Base-by-base conservation (phyloP, 2,888 invertebrate genomes). In the Isoperla grammatica region DNA sequence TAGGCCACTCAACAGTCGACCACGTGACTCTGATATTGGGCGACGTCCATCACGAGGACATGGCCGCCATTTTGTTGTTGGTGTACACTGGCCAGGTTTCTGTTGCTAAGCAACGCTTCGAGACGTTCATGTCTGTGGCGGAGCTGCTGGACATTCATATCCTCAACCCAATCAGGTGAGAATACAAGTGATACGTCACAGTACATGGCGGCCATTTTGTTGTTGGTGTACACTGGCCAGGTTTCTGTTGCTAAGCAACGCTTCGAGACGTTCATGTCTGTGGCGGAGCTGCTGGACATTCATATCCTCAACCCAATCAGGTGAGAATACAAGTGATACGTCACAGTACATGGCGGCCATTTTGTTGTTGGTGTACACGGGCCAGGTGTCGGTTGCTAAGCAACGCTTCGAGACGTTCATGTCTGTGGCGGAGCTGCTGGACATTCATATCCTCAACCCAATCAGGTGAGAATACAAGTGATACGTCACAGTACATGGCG, bases 141-240 rank as follows among this genome's bases (percentile, higher is more conserved):
- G 74, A 11, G 29, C 49, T 29, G n/a, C 49, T 48, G 22, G 49
- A 29, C 29, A 29, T 29, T 15, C 29, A 48, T 12, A 48, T 49
- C 3, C 49, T 49, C 13, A 49, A 29, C 35, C 49, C 49, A 3
- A n/a, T 15, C 29, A 23, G 29, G 23, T 15, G 12, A 19, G 22
- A 17, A 3, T 20, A 43, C 43, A 17, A 20, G 37, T 11, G 37
- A 9, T 37, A 11, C 37, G 37, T 37, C 37, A 37, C 6, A 80
- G 59, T 83, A 81, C 63, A 79, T 87, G 75, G 49, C 49, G 1
- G 78, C 81, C 12, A 78, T 86, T 6, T 76, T 86, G 45, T 82
- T 83, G 68, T 85, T 86, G 68, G 80, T 86, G 62, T 86, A 86
- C 70, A 84, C 83, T 45, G 86, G 86, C 58, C 82, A 81, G 70